Evolutionary conservation across 92 coral and sea anemone genomes (phyloP), one percentile per base, ranked within the genome.

Genomic region (Epizoanthus stellaris): DNA sequence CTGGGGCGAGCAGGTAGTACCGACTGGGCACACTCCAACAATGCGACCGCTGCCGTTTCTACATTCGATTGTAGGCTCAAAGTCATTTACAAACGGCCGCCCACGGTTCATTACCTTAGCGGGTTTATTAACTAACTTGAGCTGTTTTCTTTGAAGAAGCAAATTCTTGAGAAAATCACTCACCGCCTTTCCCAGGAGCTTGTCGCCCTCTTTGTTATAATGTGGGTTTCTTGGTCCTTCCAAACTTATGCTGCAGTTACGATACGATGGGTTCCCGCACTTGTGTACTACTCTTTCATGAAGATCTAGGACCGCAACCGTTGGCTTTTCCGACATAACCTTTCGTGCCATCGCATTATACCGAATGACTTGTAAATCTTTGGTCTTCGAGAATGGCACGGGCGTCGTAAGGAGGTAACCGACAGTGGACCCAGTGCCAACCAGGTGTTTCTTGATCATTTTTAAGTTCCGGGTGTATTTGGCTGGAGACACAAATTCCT

Each of bases 11-110:
- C 98, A 94, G 10, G 94, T 94, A 87, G 87, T 89, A 65, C 77
- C 86, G 20, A 76, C 53, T 20, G 95, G 98, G 84, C 98, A 94
- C 79, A 88, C 89, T 59, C 93, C 85, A 70, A 87, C 85, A 13
- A 67, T 77, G 0, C 65, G 34, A 40, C 87, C 97, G 70, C 70
- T 67, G 65, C 15, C 19, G 62, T 82, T 62, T 39, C 57, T 81
- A 76, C 93, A 90, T 38, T 73, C 59, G 53, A 87, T 79, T 56
- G 38, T 16, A 30, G 88, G 62, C 80, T 62, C 42, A n/a, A 6
- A 19, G 3, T n/a, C 6, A 21, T 58, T 16, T n/a, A 49, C 23
- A 7, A 58, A n/a, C 1, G 38, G 58, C 52, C 60, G 56, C 3
- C 10, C 58, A 39, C 8, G 40, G 8, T 17, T 9, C 16, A 6